A percentile compares a stretch with the other conserved stretches of the same genome.
Evolutionary conservation across 2,797 vertebrate species (phyloP).

Genomic region (Etheostoma nigrum): DNA sequence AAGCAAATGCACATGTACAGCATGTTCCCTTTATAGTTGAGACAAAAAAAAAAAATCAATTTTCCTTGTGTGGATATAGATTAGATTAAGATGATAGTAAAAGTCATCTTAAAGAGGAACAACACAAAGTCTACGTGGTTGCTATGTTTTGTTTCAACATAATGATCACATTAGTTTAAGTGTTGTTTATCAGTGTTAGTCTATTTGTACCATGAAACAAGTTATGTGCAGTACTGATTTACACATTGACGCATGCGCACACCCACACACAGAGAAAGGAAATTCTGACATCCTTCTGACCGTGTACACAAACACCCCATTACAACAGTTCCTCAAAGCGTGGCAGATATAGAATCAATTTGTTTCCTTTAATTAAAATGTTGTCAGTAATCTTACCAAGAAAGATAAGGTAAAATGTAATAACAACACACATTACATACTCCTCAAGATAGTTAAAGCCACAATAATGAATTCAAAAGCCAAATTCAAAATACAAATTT

Average conservation of each 20-base stretch:
- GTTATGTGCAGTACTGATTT: constrained; percentile 67
- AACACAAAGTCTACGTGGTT: neutral
- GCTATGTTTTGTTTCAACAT: constrained; percentile 29
- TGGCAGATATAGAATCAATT: constrained; percentile 29
- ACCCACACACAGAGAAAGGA: constrained; percentile 19
- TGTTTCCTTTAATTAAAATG: constrained; percentile 7
- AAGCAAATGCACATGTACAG: constrained; percentile 28
- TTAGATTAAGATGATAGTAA: constrained; percentile 6
- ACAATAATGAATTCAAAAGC: neutral
- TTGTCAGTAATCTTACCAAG: neutral
- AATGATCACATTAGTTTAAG: constrained; percentile 34
- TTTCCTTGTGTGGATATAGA: constrained; percentile 10
- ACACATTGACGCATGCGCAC: constrained; percentile 28
- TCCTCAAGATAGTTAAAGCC: neutral
- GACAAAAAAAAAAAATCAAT: neutral
- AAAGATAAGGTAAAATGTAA: neutral
- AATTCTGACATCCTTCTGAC: constrained; percentile 34
- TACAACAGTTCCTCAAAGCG: constrained; percentile 31
- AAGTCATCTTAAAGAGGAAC: constrained; percentile 1
- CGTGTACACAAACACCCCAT: constrained; percentile 43
- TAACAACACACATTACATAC: neutral
- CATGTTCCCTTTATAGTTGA: constrained; percentile 27
- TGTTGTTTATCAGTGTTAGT: constrained; percentile 74
- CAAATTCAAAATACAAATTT: neutral
- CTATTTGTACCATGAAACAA: constrained; percentile 42